phyloP scores from a whole-genome alignment of 1,140 invertebrate species.

The Myzus persicae region DNA sequence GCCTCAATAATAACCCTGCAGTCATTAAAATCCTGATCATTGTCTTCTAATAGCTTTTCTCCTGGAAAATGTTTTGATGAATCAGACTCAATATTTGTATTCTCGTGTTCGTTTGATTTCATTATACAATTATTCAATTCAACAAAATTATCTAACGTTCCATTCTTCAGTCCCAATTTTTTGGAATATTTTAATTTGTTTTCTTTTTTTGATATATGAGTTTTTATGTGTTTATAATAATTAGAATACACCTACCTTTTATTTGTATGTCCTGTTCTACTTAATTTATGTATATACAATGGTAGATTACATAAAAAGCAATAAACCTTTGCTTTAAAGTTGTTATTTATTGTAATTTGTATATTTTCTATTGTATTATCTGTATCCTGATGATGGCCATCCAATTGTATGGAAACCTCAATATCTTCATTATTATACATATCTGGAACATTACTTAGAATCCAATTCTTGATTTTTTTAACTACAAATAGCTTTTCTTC shows the following conservation, averaged over 20 bases:
- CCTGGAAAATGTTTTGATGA: not conserved
- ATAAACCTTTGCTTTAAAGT: not conserved
- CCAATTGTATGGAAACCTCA: conserved; percentile 3
- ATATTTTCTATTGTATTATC: not conserved
- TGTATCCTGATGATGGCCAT: not conserved
- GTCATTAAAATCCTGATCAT: not conserved
- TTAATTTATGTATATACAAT: conserved; percentile 18
- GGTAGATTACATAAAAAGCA: not conserved
- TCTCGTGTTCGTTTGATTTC: not conserved
- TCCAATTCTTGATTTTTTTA: conserved; percentile 20
- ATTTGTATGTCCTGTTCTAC: not conserved
- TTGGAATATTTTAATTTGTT: not conserved
- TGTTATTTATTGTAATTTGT: not conserved
- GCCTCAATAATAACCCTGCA: not conserved
- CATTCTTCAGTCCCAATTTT: not conserved
- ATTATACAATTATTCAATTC: not conserved
- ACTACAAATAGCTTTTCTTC: not conserved
- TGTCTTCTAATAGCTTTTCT: not conserved
- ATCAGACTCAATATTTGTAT: not conserved
- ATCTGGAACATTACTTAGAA: not conserved
- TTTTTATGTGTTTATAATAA: conserved; percentile 16
- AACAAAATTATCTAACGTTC: not conserved
- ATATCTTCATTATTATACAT: not conserved
- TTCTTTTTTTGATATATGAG: not conserved
- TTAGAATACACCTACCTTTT: not conserved